These are phyloP conservation scores for Peromyscus polionotus DNA, from an alignment of 2,113 vertebrate species.

Conservation along the genomic window DNA sequence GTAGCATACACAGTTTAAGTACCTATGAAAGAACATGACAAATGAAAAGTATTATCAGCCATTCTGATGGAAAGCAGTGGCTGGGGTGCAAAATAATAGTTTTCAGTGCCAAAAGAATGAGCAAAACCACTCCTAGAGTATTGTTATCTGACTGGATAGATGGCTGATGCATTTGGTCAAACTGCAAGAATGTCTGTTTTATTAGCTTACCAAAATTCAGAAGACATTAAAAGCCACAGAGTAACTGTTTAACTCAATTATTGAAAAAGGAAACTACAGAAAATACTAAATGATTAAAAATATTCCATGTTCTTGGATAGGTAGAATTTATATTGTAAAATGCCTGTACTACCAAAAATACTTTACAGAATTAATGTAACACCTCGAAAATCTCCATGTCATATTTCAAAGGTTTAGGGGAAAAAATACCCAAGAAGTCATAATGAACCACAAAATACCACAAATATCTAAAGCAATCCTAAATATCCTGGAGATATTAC, in stretches of 20 bases:
- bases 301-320: not conserved
- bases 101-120: not conserved
- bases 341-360: not conserved
- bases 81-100: not conserved
- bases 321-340: not conserved
- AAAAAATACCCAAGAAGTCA: not conserved
- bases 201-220: conserved; percentile 26
- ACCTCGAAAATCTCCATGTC: not conserved
- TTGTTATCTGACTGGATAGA: conserved; percentile 2
- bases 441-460: too few relatives aligned
- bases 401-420: not conserved
- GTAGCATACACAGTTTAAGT: not conserved
- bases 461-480: not conserved
- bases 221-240: conserved; percentile 44
- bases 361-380: not conserved
- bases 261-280: not conserved
- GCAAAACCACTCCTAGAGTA: conserved; percentile 10
- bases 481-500: not conserved
- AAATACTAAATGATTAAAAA: not conserved
- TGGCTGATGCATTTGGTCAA: conserved; percentile 26
- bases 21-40: conserved; percentile 29
- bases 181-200: conserved; percentile 13
- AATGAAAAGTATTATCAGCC: conserved; percentile 36
- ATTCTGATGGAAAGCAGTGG: not conserved
- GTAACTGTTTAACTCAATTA: conserved; percentile 55